Conservation (phyloP, 2,113 vertebrate genomes). For the Ibidorhyncha struthersii region DNA sequence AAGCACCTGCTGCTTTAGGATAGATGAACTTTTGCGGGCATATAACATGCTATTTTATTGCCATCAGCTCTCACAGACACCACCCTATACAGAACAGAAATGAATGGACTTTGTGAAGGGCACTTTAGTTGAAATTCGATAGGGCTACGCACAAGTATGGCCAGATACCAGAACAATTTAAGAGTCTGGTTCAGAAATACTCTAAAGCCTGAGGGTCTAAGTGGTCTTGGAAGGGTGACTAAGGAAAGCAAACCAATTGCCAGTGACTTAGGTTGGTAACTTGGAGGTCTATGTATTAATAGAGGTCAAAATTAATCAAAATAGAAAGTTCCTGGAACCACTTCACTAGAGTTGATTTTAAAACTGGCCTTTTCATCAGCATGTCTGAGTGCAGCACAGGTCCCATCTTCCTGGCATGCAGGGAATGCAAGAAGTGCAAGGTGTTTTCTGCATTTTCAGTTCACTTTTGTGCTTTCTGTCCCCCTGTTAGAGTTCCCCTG, state of each 20-base stretch:
- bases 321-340: neutral
- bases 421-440: neutral
- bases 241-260: neutral
- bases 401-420: neutral
- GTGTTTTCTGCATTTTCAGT: neutral
- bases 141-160: neutral
- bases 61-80: neutral
- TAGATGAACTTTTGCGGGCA: slow-evolving; percentile 56
- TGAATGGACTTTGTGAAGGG: slow-evolving; percentile 46
- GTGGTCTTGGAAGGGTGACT: neutral
- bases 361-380: neutral
- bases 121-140: slow-evolving; percentile 39
- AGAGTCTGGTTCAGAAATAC: slow-evolving; percentile 11
- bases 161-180: neutral
- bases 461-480: neutral
- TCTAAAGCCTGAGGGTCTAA: neutral
- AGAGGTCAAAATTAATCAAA: neutral
- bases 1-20: slow-evolving; percentile 58
- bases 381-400: neutral
- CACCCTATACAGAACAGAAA: slow-evolving; percentile 1
- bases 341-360: neutral
- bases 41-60: slow-evolving; percentile 7
- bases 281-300: neutral
- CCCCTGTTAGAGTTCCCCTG: neutral
- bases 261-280: neutral